phyloP scores from a whole-genome alignment of 2,888 invertebrate species.

The Synanthedon andrenaeformis region DNA sequence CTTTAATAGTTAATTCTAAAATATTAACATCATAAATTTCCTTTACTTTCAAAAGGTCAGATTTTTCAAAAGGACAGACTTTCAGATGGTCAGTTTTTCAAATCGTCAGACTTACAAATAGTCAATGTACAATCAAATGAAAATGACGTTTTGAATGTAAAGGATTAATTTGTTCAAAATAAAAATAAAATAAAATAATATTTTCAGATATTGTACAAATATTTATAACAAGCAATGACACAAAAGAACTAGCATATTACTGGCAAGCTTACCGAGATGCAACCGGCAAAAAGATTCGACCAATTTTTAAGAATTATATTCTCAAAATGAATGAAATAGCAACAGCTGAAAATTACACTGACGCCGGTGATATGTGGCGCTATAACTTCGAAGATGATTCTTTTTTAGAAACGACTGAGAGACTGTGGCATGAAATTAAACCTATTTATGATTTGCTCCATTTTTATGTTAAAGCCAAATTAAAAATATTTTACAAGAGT shows the following conservation, averaged over 20 bases:
- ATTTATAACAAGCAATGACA: constrained; percentile 65
- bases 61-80: no score
- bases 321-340: constrained; percentile 74
- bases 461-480: constrained; percentile 70
- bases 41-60: no score
- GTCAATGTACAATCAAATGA: no score
- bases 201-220: constrained; percentile 46
- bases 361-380: constrained; percentile 61
- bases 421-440: constrained; percentile 70
- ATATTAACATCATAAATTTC: no score
- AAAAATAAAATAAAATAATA: not conserved
- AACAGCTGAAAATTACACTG: constrained; percentile 56
- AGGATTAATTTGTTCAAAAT: no score
- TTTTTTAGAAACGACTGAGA: constrained; percentile 49
- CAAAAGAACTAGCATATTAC: constrained; percentile 71
- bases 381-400: constrained; percentile 53
- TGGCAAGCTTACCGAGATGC: constrained; percentile 76
- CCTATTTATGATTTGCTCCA: constrained; percentile 76
- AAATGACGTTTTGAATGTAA: no score
- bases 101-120: no score
- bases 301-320: constrained; percentile 72
- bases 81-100: no score
- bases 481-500: constrained; percentile 61
- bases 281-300: constrained; percentile 72
- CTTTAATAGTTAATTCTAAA: no score